Conservation (phyloP, 2,888 invertebrate genomes). For the Cephonodes hylas region DNA sequence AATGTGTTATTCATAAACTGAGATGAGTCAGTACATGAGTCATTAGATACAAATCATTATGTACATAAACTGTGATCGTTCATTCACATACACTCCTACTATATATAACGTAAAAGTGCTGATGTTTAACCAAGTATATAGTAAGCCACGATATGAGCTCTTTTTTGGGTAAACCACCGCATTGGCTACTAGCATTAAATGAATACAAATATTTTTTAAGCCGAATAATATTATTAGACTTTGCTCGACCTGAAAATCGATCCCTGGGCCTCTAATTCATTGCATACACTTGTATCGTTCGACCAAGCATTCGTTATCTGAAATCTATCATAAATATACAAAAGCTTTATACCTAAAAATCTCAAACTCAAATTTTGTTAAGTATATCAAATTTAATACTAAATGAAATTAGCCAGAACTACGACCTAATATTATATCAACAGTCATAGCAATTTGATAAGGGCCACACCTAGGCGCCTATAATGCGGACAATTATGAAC, state of each 20-base stretch:
- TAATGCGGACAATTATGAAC: slow-evolving; percentile 40
- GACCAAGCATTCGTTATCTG: too few relatives aligned
- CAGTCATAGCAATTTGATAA: slow-evolving; percentile 47
- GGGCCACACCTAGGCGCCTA: slow-evolving; percentile 55
- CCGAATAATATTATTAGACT: too few relatives aligned
- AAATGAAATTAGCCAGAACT: not conserved
- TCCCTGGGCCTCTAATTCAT: too few relatives aligned
- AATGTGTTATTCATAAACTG: slow-evolving; percentile 6
- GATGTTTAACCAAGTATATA: too few relatives aligned
- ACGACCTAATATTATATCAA: slow-evolving; percentile 21
- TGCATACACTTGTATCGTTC: too few relatives aligned
- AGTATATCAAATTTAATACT: not conserved
- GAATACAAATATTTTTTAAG: too few relatives aligned
- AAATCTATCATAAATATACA: too few relatives aligned
- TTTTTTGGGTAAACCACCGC: too few relatives aligned
- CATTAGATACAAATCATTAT: slow-evolving; percentile 36
- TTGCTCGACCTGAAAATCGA: too few relatives aligned
- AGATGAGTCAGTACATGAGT: slow-evolving; percentile 33
- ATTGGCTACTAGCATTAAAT: not conserved
- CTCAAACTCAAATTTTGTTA: not conserved
- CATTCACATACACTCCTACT: slow-evolving; percentile 29
- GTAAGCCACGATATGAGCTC: too few relatives aligned
- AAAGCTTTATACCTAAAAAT: too few relatives aligned
- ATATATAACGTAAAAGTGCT: slow-evolving; percentile 28
- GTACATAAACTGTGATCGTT: slow-evolving; percentile 38